Evolutionary conservation across 2,113 vertebrate species (phyloP).

Genomic region (Accipiter virgatus): DNA sequence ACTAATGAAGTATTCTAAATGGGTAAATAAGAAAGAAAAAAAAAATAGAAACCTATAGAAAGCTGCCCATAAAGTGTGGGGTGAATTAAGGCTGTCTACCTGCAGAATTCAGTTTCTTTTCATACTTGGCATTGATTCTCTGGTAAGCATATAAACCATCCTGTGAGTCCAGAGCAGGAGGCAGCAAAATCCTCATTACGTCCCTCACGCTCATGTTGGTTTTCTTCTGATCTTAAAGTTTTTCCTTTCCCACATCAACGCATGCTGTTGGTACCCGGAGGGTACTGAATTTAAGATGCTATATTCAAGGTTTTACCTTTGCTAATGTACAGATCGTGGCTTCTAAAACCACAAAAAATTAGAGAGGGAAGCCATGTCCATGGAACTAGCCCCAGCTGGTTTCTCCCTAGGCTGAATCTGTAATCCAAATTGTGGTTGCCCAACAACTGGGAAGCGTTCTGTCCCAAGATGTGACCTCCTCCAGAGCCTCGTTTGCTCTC

Average conservation of each 20-base stretch:
- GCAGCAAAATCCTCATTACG: neutral
- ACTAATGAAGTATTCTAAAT: slow-evolving; percentile 17
- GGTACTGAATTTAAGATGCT: neutral
- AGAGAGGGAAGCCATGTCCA: neutral
- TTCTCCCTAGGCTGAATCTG: neutral
- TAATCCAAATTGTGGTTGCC: neutral
- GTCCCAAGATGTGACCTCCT: fast-evolving
- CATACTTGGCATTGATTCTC: neutral
- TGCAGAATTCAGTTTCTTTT: neutral
- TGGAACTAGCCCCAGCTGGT: neutral
- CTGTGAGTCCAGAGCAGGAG: neutral
- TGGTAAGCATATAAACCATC: neutral
- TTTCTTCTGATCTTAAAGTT: neutral
- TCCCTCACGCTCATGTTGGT: neutral
- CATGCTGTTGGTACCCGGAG: neutral
- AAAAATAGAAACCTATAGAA: neutral
- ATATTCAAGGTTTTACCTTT: neutral
- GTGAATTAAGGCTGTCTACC: neutral
- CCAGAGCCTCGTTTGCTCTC: neutral
- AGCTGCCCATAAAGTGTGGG: neutral
- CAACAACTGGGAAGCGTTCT: neutral
- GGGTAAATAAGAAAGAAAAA: neutral
- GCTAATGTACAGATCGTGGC: neutral
- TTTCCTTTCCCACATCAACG: neutral
- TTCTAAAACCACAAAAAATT: neutral